Percentiles rank a stretch among this genome's conserved stretches.
phyloP scores from a whole-genome alignment of 2,797 vertebrate species.

The Prunella strophiata region DNA sequence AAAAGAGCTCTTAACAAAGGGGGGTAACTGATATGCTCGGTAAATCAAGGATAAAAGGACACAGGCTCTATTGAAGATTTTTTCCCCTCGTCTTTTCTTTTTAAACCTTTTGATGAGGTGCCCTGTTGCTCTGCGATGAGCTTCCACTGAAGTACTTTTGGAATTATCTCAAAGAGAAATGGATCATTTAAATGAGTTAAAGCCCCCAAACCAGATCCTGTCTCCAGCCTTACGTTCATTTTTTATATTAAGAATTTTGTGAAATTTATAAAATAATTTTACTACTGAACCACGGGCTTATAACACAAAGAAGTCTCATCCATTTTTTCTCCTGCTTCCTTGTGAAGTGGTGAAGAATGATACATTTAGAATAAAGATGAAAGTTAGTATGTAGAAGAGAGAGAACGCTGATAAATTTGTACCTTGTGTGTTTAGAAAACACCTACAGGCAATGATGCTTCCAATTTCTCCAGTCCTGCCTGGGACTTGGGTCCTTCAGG shows the following conservation, averaged over 20 bases:
- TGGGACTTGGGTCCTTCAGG: slow-evolving; percentile 19
- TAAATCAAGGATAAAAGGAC: slow-evolving; percentile 73
- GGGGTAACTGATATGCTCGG: slow-evolving; percentile 63
- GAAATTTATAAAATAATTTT: slow-evolving; percentile 44
- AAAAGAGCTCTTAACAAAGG: slow-evolving; percentile 70
- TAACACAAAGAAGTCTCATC: slow-evolving; percentile 32
- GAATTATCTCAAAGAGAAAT: slow-evolving; percentile 66
- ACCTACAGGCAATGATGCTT: slow-evolving; percentile 23
- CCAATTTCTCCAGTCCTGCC: slow-evolving; percentile 1
- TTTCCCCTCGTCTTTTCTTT: slow-evolving; percentile 46
- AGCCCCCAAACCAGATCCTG: slow-evolving; percentile 50
- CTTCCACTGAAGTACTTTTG: slow-evolving; percentile 58
- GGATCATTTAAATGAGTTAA: slow-evolving; percentile 66
- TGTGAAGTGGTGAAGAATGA: not conserved
- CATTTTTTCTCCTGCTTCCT: not conserved
- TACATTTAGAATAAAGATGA: slow-evolving; percentile 43
- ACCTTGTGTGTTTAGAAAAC: slow-evolving; percentile 38
- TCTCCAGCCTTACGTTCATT: not conserved
- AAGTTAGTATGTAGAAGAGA: slow-evolving; percentile 24
- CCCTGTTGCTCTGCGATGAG: slow-evolving; percentile 62
- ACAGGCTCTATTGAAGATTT: slow-evolving; percentile 60
- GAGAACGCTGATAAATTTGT: slow-evolving; percentile 21
- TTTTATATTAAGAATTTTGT: slow-evolving; percentile 22
- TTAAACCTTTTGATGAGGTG: slow-evolving; percentile 66
- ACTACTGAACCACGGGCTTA: not conserved